These are phyloP conservation scores for Takifugu bimaculatus DNA, from an alignment of 2,113 vertebrate species.

Conservation along the genomic window DNA sequence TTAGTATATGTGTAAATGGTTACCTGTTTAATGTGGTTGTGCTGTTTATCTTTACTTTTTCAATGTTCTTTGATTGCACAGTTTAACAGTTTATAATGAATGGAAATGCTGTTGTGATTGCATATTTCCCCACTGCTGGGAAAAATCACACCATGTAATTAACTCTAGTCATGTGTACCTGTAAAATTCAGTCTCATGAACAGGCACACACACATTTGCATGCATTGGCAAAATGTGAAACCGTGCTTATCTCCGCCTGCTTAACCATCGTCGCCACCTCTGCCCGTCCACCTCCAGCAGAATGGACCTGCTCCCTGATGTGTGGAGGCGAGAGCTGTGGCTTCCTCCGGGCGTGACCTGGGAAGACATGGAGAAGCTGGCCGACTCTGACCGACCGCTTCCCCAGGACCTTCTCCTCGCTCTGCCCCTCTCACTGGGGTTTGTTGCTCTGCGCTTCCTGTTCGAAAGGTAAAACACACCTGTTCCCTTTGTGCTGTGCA, in stretches of 20 bases:
- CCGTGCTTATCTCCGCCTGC: background rate
- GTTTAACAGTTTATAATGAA: too few species aligned
- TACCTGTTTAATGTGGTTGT: too few species aligned
- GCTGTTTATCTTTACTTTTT: too few species aligned
- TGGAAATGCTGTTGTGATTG: too few species aligned
- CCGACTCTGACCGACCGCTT: constrained; percentile 66
- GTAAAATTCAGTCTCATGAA: too few species aligned
- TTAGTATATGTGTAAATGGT: too few species aligned
- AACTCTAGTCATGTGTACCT: too few species aligned
- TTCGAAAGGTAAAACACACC: constrained; percentile 82
- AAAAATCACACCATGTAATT: background rate
- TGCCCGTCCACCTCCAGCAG: constrained; percentile 24
- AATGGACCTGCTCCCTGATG: constrained; percentile 79
- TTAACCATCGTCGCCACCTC: background rate
- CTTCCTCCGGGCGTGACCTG: constrained; percentile 84
- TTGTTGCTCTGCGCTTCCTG: constrained; percentile 72
- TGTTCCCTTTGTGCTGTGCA: background rate
- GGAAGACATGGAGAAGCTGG: constrained; percentile 79
- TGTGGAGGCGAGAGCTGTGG: constrained; percentile 87
- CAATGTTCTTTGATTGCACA: background rate
- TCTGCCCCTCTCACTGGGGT: constrained; percentile 77
- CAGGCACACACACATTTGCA: background rate
- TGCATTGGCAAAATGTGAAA: background rate
- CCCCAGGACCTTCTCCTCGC: constrained; percentile 77
- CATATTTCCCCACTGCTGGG: background rate